phyloP scores from a whole-genome alignment of 2,113 vertebrate genomes.

The Nothobranchius furzeri region DNA sequence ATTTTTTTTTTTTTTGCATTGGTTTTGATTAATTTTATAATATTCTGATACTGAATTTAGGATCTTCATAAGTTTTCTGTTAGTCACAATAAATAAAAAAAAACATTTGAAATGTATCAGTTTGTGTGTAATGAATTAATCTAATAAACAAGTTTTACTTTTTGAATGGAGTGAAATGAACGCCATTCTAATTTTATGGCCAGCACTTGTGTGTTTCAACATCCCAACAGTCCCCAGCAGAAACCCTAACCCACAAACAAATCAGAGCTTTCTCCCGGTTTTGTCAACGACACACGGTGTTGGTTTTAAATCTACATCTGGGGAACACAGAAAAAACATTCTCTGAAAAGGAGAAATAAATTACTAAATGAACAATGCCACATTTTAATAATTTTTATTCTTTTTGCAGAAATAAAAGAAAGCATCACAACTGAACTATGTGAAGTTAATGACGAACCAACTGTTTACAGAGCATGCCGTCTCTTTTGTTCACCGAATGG shows the following conservation, averaged over 20 bases:
- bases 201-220: conserved; percentile 47
- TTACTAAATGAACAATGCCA: conserved; percentile 52
- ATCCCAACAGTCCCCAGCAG: conserved; percentile 73
- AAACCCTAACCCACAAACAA: conserved; percentile 67
- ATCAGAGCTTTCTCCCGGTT: conserved; percentile 69
- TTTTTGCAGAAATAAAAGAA: conserved; percentile 57
- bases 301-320: conserved; percentile 45
- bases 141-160: no score
- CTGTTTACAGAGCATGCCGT: conserved; percentile 25
- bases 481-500: conserved; percentile 40
- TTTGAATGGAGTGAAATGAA: no score
- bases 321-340: conserved; percentile 25
- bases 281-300: conserved; percentile 60
- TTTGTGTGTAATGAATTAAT: no score
- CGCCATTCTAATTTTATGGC: no score
- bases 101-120: no score
- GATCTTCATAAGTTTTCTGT: no score
- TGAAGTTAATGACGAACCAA: conserved; percentile 27
- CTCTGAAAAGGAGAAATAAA: conserved; percentile 25
- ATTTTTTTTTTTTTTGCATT: no score
- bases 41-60: no score
- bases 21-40: no score
- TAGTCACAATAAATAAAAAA: no score
- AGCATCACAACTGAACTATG: conserved; percentile 52
- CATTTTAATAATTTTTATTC: conserved; percentile 21